Conservation (phyloP, 2,113 vertebrate genomes). For the Esox niger region DNA sequence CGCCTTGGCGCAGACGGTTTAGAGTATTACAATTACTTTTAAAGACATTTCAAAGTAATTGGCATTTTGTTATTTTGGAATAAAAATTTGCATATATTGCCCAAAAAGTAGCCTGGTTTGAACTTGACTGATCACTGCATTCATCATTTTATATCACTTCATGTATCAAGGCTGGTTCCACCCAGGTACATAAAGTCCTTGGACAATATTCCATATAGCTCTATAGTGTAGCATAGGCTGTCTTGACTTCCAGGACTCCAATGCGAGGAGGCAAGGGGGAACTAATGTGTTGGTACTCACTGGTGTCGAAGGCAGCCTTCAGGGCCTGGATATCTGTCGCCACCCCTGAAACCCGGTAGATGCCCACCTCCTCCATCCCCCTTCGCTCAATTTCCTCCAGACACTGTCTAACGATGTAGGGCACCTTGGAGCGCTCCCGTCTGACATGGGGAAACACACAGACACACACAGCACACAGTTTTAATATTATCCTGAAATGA, state of each 20-base stretch:
- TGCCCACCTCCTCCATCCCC: slow-evolving; percentile 98
- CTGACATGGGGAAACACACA: slow-evolving; percentile 57
- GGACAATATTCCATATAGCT: not conserved
- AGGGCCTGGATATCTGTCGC: slow-evolving; percentile 95
- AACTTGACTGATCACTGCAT: no score
- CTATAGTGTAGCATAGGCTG: not conserved
- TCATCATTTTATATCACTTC: no score
- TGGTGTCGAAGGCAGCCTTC: slow-evolving; percentile 95
- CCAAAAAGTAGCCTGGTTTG: no score
- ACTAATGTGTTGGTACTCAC: slow-evolving; percentile 75
- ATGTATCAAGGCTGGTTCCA: no score
- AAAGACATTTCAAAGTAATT: no score
- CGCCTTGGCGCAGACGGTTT: no score
- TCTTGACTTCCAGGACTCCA: not conserved
- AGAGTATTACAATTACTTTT: no score
- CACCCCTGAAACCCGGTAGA: slow-evolving; percentile 95
- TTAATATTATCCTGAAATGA: no score
- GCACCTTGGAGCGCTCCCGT: slow-evolving; percentile 95
- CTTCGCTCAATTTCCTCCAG: slow-evolving; percentile 96
- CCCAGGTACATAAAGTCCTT: no score
- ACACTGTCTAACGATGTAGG: slow-evolving; percentile 96
- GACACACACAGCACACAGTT: no score
- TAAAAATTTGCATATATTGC: no score
- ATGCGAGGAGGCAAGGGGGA: not conserved
- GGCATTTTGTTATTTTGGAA: no score